These are phyloP conservation scores for Pinna nobilis DNA, from an alignment of 1,140 invertebrate species.

Conservation along the genomic window DNA sequence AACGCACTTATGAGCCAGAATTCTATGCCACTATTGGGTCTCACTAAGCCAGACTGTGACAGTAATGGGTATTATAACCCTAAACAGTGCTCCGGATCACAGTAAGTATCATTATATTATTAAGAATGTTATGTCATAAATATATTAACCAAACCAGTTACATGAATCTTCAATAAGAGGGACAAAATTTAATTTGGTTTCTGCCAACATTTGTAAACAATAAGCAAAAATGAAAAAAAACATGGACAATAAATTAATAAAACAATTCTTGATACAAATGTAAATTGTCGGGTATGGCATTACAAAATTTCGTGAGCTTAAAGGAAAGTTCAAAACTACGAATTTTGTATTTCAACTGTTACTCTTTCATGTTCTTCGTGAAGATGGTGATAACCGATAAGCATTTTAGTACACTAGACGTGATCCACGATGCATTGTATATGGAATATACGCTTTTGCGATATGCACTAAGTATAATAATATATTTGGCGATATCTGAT, in stretches of 20 bases:
- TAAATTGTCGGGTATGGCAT: neutral
- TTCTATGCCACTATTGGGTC: neutral
- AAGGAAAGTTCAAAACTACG: too few species aligned
- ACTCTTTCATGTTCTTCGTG: too few species aligned
- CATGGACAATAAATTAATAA: neutral
- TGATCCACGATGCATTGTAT: neutral
- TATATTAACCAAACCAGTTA: neutral
- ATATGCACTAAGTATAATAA: neutral
- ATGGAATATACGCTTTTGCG: neutral
- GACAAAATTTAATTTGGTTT: neutral
- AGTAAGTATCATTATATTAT: slow-evolving; percentile 6
- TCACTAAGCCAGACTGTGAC: slow-evolving; percentile 28
- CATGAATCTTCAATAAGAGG: neutral
- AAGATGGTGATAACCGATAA: too few species aligned
- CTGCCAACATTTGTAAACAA: neutral
- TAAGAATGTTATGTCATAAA: neutral
- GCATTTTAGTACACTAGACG: neutral
- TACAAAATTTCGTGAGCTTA: too few species aligned
- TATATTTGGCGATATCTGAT: neutral
- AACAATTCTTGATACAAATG: neutral
- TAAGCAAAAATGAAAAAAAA: neutral
- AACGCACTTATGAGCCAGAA: too few species aligned
- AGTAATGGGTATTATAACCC: slow-evolving; percentile 24
- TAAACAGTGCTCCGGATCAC: slow-evolving; percentile 40
- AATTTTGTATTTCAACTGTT: too few species aligned